A percentile compares a stretch with the other conserved stretches of the same genome.
Conservation (phyloP, 2,888 invertebrate species). For the Drosophila suboccidentalis region DNA sequence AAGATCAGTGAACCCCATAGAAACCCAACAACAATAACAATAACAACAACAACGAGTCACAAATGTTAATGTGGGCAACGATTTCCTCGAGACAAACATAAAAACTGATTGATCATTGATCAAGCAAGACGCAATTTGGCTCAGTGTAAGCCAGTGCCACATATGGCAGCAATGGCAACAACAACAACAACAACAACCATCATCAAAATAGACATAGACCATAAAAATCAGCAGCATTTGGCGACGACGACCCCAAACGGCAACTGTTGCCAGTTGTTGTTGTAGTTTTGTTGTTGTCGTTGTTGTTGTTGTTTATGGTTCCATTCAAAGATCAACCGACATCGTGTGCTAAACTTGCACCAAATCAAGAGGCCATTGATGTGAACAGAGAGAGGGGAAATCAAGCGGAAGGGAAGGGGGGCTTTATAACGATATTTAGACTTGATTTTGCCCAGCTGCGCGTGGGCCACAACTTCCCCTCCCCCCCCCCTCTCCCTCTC, state of each 20-base stretch:
- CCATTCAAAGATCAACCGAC: conserved; percentile 44
- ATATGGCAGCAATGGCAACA: conserved; percentile 26
- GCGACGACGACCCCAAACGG: conserved; percentile 38
- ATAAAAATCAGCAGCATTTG: conserved; percentile 35
- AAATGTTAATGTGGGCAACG: conserved; percentile 16
- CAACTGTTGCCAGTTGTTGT: conserved; percentile 38
- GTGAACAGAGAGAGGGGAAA: neutral
- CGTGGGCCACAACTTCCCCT: conserved; percentile 51
- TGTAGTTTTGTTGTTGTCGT: neutral
- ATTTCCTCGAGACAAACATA: conserved; percentile 18
- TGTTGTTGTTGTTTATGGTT: conserved; percentile 33
- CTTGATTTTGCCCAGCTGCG: conserved; percentile 62
- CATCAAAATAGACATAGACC: conserved; percentile 25
- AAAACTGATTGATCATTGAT: conserved; percentile 27
- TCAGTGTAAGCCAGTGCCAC: conserved; percentile 38
- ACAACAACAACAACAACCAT: conserved; percentile 8
- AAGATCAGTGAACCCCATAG: conserved; percentile 29
- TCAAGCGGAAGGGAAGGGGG: neutral
- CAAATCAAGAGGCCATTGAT: conserved; percentile 43
- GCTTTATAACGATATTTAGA: conserved; percentile 27
- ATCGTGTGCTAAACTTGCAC: conserved; percentile 57
- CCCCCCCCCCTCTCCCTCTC: neutral
- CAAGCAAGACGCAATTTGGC: conserved; percentile 22
- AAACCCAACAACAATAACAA: neutral
- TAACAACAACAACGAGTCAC: neutral